Evolutionary conservation across 1,140 invertebrate species (phyloP).

Genomic region (Planococcus citri): DNA sequence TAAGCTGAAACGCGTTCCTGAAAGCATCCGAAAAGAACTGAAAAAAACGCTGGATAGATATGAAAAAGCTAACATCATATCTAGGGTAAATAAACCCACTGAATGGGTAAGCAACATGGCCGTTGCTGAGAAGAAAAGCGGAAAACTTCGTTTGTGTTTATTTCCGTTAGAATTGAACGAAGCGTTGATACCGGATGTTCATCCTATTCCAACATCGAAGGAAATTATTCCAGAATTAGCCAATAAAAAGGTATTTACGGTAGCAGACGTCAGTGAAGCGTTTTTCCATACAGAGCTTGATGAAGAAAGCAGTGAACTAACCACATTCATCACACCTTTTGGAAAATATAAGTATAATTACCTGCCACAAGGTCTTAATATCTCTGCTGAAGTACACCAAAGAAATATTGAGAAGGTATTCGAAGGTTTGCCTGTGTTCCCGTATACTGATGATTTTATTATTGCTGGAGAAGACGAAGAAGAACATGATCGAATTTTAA

Average conservation of each 20-base stretch:
- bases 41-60: constrained; percentile 28
- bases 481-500: constrained; percentile 5
- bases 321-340: constrained; percentile 27
- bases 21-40: constrained; percentile 25
- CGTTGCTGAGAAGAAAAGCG: constrained; percentile 32
- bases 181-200: constrained; percentile 21
- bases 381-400: constrained; percentile 33
- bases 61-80: constrained; percentile 23
- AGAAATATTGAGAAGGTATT: background rate
- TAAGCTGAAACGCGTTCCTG: constrained; percentile 26
- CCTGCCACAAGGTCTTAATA: constrained; percentile 31
- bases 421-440: too few species aligned
- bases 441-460: background rate
- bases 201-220: constrained; percentile 24
- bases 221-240: constrained; percentile 25
- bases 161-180: constrained; percentile 31
- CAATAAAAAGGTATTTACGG: constrained; percentile 23
- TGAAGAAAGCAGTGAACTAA: constrained; percentile 23
- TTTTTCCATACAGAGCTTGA: constrained; percentile 30
- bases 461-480: background rate
- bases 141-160: constrained; percentile 32
- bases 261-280: constrained; percentile 25
- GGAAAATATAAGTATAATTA: constrained; percentile 31
- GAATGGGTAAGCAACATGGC: constrained; percentile 34
- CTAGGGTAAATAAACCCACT: constrained; percentile 23